These are phyloP conservation scores for Stictonetta naevosa DNA, from an alignment of 2,113 vertebrate species.

Conservation along the genomic window DNA sequence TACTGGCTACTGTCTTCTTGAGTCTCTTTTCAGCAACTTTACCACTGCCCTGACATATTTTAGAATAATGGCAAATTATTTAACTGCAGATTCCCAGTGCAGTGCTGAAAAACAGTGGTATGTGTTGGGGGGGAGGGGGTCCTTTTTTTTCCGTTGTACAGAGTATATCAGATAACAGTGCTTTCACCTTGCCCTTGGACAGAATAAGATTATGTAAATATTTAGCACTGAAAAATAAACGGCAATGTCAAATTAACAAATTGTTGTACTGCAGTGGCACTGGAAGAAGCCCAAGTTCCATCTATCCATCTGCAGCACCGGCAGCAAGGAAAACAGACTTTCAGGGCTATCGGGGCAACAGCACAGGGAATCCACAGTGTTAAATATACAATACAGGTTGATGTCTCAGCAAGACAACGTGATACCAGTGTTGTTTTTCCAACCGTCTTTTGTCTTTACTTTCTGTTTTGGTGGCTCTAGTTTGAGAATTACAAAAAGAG, in stretches of 20 bases:
- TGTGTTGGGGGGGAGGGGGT: neutral
- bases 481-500: constrained; percentile 19
- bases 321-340: constrained; percentile 7
- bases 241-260: constrained; percentile 64
- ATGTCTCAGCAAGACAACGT: neutral
- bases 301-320: neutral
- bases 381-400: neutral
- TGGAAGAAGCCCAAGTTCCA: constrained; percentile 65
- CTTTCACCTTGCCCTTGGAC: constrained; percentile 64
- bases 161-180: constrained; percentile 55
- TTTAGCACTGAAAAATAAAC: constrained; percentile 66
- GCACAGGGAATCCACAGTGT: neutral
- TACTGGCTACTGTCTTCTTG: neutral
- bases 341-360: neutral
- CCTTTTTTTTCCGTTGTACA: neutral
- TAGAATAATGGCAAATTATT: neutral
- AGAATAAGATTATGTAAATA: constrained; percentile 66
- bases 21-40: neutral
- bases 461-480: constrained; percentile 1
- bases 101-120: fast-evolving
- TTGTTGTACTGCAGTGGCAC: constrained; percentile 36
- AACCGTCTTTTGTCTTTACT: neutral
- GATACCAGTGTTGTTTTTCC: constrained; percentile 8
- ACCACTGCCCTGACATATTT: neutral
- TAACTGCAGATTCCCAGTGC: neutral